Base-by-base conservation (phyloP, 2,113 vertebrate genomes). In the Oplegnathus fasciatus region DNA sequence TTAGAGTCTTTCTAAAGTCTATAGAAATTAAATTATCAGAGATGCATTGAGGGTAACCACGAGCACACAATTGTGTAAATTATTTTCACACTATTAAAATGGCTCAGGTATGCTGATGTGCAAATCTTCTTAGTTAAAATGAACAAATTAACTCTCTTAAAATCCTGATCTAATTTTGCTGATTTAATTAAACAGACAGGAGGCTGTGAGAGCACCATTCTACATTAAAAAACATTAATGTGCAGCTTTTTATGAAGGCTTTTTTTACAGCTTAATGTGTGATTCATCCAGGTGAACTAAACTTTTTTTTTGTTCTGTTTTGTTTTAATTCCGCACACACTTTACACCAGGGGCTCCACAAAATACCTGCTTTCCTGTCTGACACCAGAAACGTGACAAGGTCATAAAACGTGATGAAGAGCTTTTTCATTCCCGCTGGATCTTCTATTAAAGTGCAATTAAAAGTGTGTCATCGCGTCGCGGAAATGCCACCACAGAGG, bases 361-460 rank as follows among this genome's bases (percentile, higher is more conserved):
- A 89, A 93, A 88, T 91, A 89, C 76, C 86, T 91, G 87, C 78
- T 85, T 90, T 88, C 80, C 72, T 83, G 71, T 78, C 86, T 91
- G 85, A 91, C 87, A 91, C 78, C 86, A 86, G 75, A 89, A 87
- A 81, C 83, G 83, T 94, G 92, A 90, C 92, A 92, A 89, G 94
- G 91, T 93, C 88, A 91, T 93, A 93, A 93, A 91, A 89, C 86
- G 75, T 93, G 89, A 94, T 87, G 87, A 91, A 93, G 80, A 92
- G 87, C 84, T 71, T 83, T 86, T 92, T 91, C 86, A 91, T 93
- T 88, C 89, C 86, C 83, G 86, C 78, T 89, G 88, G 87, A 92
- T 91, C 93, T 92, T 94, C 92, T 87, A 89, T 93, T 93, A 91
- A 92, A 92, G 90, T 89, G 92, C 91, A 94, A 91, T 95, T 94